Evolutionary conservation across 1,140 invertebrate genomes (phyloP).

Genomic region (Oscheius sp.): DNA sequence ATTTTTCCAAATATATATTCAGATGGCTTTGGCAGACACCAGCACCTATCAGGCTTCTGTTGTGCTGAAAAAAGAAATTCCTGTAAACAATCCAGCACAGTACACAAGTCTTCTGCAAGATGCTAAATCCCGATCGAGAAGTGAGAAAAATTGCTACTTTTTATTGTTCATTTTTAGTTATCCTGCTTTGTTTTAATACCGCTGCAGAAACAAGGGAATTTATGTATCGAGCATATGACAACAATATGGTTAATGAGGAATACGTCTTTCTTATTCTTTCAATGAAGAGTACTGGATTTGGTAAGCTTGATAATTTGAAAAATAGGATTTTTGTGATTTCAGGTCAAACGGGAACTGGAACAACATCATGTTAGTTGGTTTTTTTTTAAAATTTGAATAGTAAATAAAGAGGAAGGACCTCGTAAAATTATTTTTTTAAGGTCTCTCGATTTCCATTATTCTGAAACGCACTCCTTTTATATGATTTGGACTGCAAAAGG

Average conservation of each 20-base stretch:
- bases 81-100: neutral
- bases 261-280: neutral
- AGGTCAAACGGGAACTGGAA: neutral
- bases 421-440: neutral
- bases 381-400: neutral
- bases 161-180: neutral
- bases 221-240: neutral
- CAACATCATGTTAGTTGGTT: neutral
- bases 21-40: neutral
- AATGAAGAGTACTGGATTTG: conserved; percentile 2
- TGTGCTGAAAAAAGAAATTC: neutral
- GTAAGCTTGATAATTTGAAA: neutral
- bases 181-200: neutral
- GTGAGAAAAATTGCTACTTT: neutral
- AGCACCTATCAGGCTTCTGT: neutral
- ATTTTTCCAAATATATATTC: neutral
- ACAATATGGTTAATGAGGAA: neutral
- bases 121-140: neutral
- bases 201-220: neutral
- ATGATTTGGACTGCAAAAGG: no score
- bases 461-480: neutral
- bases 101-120: neutral
- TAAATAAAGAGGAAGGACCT: neutral
- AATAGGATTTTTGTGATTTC: neutral
- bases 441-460: neutral